Evolutionary conservation across 2,888 invertebrate species (phyloP), one percentile per base, ranked within the genome.

Genomic region (Cheilosia impressa): DNA sequence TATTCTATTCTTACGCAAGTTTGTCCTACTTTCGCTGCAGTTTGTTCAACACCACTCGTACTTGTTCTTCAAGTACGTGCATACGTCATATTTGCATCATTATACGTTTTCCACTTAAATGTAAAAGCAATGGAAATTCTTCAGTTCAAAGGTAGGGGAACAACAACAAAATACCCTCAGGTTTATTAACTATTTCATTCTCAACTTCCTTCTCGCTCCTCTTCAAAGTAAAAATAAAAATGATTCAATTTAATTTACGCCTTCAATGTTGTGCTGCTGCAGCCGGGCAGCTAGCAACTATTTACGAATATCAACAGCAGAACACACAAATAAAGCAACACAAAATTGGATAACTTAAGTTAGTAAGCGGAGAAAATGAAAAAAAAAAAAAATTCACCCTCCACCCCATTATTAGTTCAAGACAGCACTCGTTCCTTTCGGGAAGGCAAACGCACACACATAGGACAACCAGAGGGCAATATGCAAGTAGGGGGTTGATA

Each of bases 61-160:
- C 73, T 79, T 79, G 53, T 57, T 69, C 43, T 10, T 71, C 41
- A 76, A 79, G 84, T 84, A 75, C 79, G 75, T 79, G 71, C 75
- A 65, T 71, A 79, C 65, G 75, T 66, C 71, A 57, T 71, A 79
- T 79, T 79, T 66, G 80, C 84, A 84, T 84, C 84, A 76, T 84
- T 80, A 84, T 60, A 79, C 65, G 24, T 52, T 69, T 58, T 69
- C 53, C 5, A n/a, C 31, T 31, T 55, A 66, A 73, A 60, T 68
- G 34, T 58, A 34, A 53, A 47, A 38, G 53, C 24, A 66, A 79
- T 72, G 60, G 53, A 71, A 73, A 43, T 43, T 22, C 38, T 22
- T 27, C 22, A 17, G n/a, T 10, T 43, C 43, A n/a, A 38, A 52
- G n/a, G 17, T 24, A 24, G 1, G 2, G 5, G 15, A n/a, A 43